Evolutionary conservation across 2,797 vertebrate species (phyloP), one percentile per base, ranked within the genome.

Genomic region (Fringilla coelebs): DNA sequence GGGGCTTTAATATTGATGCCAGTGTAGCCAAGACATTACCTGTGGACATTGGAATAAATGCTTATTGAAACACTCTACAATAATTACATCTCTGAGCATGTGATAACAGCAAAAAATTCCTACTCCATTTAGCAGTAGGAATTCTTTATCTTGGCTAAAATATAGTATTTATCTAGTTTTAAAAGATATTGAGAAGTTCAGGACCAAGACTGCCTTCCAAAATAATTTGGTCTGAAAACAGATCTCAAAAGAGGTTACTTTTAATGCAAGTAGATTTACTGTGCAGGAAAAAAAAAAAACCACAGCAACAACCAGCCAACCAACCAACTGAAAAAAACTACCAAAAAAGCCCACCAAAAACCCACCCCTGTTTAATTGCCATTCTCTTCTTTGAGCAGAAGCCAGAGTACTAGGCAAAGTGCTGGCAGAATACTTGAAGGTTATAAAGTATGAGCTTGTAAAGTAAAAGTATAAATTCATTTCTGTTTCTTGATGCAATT

Each of bases 81-180:
- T 74, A 88, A 71, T 78, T 88, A 72, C 32, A 57, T 73, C 41
- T 92, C 76, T 51, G 63, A 88, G 31, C 40, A 70, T 88, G 72
- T 72, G 92, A 68, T 93, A 89, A 83, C 65, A 94, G 46, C 48
- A 80, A 32, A 92, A 74, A 41, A 40, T 96, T 86, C 65, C 48
- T 96, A 73, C 94, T 84, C 81, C 51, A 89, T 83, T 87, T 65
- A 66, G 57, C 13, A 62, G 68, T 81, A 90, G 54, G 88, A 95
- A 93, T 88, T 70, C 61, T 93, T 95, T 93, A 60, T 94, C 82
- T 94, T 96, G 95, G 94, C 82, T 85, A 88, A 85, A 92, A 73
- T n/a, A 4, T 62, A 58, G 29, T 83, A 82, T 91, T 90, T 96
- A 61, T 92, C 58, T 92, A 73, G 41, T 88, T 91, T 79, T 84